phyloP scores from a whole-genome alignment of 92 coral and sea anemone genomes.

The Blastomussa wellsi region DNA sequence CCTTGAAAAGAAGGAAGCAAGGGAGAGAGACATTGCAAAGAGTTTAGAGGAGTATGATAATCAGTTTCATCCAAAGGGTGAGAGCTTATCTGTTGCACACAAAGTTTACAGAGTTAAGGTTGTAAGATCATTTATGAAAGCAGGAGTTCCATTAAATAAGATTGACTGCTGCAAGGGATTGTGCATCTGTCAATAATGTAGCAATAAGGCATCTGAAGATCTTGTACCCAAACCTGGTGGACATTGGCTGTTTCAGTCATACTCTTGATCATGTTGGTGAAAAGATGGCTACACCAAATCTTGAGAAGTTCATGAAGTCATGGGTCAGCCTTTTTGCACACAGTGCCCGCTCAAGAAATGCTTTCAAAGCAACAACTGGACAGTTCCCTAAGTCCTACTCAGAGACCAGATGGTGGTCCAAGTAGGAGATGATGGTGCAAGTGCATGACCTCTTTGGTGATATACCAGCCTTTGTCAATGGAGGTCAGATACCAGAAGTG shows the following conservation, averaged over 20 bases:
- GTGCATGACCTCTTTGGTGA: constrained; percentile 59
- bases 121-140: constrained; percentile 47
- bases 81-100: constrained; percentile 51
- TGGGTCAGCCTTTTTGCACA: constrained; percentile 49
- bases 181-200: constrained; percentile 57
- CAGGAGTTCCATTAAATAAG: constrained; percentile 54
- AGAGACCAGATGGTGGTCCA: constrained; percentile 58
- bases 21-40: constrained; percentile 55
- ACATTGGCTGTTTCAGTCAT: constrained; percentile 55
- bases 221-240: constrained; percentile 55
- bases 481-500: constrained; percentile 41
- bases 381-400: constrained; percentile 47
- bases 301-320: constrained; percentile 55
- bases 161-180: constrained; percentile 54
- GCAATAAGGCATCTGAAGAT: constrained; percentile 51
- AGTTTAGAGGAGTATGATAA: constrained; percentile 54
- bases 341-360: constrained; percentile 54
- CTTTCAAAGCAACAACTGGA: constrained; percentile 47
- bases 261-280: constrained; percentile 62
- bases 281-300: constrained; percentile 53
- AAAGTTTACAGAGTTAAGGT: constrained; percentile 43
- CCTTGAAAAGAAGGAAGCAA: constrained; percentile 56
- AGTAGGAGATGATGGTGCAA: constrained; percentile 53
- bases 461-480: constrained; percentile 48
- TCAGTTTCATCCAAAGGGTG: constrained; percentile 55